A percentile compares a stretch with the other conserved stretches of the same genome.
phyloP scores from a whole-genome alignment of 2,888 invertebrate genomes.

The Morinoia aosen region DNA sequence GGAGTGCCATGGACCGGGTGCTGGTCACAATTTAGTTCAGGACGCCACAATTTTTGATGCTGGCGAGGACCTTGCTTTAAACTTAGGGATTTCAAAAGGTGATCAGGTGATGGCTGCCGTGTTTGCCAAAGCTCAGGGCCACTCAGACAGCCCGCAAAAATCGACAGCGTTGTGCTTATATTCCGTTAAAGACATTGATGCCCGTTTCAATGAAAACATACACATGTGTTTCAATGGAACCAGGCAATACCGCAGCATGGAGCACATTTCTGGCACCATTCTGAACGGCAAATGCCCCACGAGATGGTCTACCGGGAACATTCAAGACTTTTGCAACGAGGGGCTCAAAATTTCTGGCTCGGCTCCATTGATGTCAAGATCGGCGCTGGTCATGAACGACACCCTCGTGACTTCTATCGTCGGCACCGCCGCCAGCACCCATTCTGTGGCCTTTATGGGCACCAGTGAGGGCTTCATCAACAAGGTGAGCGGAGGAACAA shows the following conservation, averaged over 20 bases:
- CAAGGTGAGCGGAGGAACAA: conserved; percentile 77
- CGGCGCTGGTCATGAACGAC: conserved; percentile 84
- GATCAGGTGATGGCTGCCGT: conserved; percentile 87
- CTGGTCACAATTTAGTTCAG: conserved; percentile 89
- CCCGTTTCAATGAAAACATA: conserved; percentile 94
- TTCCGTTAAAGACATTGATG: conserved; percentile 89
- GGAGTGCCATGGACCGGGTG: conserved; percentile 83
- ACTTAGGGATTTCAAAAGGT: conserved; percentile 83
- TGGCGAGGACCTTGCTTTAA: conserved; percentile 83
- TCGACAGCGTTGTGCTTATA: conserved; percentile 94
- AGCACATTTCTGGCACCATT: conserved; percentile 90
- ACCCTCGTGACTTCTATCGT: conserved; percentile 87
- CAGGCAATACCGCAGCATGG: conserved; percentile 91
- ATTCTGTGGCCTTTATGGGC: conserved; percentile 94
- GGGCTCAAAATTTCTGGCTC: conserved; percentile 92
- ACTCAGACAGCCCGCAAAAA: conserved; percentile 84
- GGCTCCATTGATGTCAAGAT: conserved; percentile 83
- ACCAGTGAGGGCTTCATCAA: conserved; percentile 87
- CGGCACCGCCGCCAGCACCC: conserved; percentile 88
- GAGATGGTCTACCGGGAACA: conserved; percentile 81
- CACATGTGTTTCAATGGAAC: conserved; percentile 97
- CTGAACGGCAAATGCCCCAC: conserved; percentile 91
- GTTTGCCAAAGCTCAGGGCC: conserved; percentile 91
- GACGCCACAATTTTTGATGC: conserved; percentile 94
- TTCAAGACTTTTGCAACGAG: conserved; percentile 91